These are phyloP conservation scores for Melanotaenia trifasciata DNA, from an alignment of 2,797 vertebrate genomes.

Conservation along the genomic window DNA sequence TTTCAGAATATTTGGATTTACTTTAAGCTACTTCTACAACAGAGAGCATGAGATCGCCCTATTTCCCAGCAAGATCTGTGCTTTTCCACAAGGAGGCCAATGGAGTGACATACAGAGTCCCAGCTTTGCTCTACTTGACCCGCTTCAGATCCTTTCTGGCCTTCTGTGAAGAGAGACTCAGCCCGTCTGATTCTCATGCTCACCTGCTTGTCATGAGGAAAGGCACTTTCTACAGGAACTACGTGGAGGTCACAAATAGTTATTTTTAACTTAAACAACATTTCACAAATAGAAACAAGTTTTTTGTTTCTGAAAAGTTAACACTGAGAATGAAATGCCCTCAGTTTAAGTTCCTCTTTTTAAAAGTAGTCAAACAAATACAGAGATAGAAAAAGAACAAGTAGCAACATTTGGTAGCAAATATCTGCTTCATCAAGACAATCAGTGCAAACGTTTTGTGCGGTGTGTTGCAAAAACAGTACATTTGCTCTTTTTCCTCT, in stretches of 20 bases:
- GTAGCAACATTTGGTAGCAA: not conserved
- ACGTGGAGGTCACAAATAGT: slow-evolving; percentile 87
- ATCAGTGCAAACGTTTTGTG: not conserved
- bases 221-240: slow-evolving; percentile 86
- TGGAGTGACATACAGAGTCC: slow-evolving; percentile 92
- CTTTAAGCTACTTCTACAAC: not conserved
- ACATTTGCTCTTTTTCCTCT: not conserved
- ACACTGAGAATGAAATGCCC: not conserved
- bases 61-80: slow-evolving; percentile 87
- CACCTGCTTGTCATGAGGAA: slow-evolving; percentile 92
- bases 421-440: not conserved
- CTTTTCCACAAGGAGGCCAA: slow-evolving; percentile 90
- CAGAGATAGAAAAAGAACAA: not conserved
- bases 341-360: not conserved
- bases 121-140: slow-evolving; percentile 88
- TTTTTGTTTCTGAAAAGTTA: not conserved
- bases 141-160: slow-evolving; percentile 86
- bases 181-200: slow-evolving; percentile 89
- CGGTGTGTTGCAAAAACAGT: not conserved
- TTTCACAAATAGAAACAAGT: not conserved
- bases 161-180: slow-evolving; percentile 93
- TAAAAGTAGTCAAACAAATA: too few relatives aligned
- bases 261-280: not conserved
- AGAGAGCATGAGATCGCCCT: slow-evolving; percentile 75
- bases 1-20: slow-evolving; percentile 17